Evolutionary conservation across 2,888 invertebrate species (phyloP).

Genomic region (Trissolcus japonicus): DNA sequence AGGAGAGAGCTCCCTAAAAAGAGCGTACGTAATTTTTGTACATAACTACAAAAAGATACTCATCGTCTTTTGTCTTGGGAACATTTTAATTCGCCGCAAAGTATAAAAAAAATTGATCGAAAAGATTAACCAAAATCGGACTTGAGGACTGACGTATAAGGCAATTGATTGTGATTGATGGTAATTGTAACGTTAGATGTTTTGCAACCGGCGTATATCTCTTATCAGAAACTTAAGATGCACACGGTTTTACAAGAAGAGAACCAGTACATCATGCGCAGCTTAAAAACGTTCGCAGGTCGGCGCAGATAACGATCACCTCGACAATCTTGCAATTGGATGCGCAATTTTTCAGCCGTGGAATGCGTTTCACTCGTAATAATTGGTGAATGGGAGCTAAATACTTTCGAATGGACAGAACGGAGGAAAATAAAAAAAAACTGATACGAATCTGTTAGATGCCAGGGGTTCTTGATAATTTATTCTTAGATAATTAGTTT

Average conservation of each 20-base stretch:
- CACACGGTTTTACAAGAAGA: conserved; percentile 4
- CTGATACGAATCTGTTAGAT: conserved; percentile 37
- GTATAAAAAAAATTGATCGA: too few species aligned
- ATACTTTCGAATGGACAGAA: conserved; percentile 37
- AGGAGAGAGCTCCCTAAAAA: too few species aligned
- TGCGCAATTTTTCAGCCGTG: conserved; percentile 32
- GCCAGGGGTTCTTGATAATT: conserved; percentile 43
- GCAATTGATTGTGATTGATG: too few species aligned
- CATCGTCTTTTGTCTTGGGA: too few species aligned
- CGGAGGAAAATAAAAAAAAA: conserved; percentile 24
- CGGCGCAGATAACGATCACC: too few species aligned
- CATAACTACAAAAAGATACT: too few species aligned
- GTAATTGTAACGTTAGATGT: too few species aligned
- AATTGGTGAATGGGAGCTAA: conserved; percentile 44
- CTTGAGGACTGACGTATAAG: too few species aligned
- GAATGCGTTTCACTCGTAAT: conserved; percentile 49
- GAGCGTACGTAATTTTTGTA: too few species aligned
- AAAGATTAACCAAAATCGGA: too few species aligned
- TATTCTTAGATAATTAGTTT: conserved; percentile 41
- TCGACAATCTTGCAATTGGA: conserved; percentile 47
- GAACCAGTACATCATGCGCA: conserved; percentile 18
- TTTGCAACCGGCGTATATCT: too few species aligned
- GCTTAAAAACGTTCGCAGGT: conserved; percentile 20
- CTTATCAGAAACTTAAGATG: background rate
- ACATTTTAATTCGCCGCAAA: too few species aligned